phyloP scores from a whole-genome alignment of 2,888 invertebrate species.

The Leistus spinibarbis region DNA sequence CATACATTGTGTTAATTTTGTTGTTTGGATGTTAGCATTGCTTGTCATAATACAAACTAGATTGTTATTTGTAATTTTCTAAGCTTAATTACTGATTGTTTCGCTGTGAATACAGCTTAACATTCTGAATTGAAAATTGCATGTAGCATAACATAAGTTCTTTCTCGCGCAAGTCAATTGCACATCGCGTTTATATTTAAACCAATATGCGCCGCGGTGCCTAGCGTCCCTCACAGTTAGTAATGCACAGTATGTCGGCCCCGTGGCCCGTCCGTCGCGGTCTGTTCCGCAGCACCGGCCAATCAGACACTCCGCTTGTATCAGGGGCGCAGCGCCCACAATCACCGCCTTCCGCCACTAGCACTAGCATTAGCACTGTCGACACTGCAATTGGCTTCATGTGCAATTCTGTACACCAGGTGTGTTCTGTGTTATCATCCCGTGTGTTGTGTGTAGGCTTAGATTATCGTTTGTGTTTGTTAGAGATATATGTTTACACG shows the following conservation, averaged over 20 bases:
- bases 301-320: slow-evolving; percentile 47
- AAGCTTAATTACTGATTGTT: too few species aligned
- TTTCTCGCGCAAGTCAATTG: slow-evolving; percentile 1
- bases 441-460: not conserved
- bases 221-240: not conserved
- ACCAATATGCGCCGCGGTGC: slow-evolving; percentile 6
- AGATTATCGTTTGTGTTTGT: not conserved
- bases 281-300: slow-evolving; percentile 58
- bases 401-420: not conserved
- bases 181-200: slow-evolving; percentile 21
- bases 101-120: too few species aligned
- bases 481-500: not conserved
- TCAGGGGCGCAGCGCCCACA: not conserved
- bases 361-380: too few species aligned
- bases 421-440: not conserved
- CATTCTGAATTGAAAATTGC: not conserved
- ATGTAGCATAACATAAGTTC: not conserved
- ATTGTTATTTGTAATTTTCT: too few species aligned
- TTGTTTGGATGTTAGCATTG: too few species aligned
- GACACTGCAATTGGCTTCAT: too few species aligned
- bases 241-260: slow-evolving; percentile 60
- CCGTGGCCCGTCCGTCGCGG: slow-evolving; percentile 78
- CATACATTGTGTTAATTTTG: too few species aligned
- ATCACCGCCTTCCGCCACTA: slow-evolving; percentile 3
- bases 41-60: too few species aligned